Base-by-base conservation (phyloP, 2,888 invertebrate genomes). In the Drosophila ustulata region DNA sequence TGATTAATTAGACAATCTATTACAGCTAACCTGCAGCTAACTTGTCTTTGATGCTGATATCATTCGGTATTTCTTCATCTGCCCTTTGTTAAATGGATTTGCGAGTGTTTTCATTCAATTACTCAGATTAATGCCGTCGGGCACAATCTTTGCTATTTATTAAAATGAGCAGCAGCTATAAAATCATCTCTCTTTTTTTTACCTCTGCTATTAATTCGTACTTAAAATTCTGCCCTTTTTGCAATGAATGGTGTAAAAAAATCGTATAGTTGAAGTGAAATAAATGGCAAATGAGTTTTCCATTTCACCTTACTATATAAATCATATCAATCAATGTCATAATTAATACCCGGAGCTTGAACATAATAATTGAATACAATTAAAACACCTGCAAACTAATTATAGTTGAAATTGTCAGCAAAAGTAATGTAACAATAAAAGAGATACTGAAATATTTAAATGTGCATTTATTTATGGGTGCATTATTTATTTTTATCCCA, bases 301-400 rank as follows among this genome's bases (percentile, higher is more conserved):
- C 53, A 45, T 71, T 45, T 30, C 13, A 46, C 28, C 41, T 32
- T 37, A 34, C 39, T 13, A 11, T 41, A 32, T 18, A 46, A 62
- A 66, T 49, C 51, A 57, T 77, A 49, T 53, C 68, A 53, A 75
- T 78, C 53, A 72, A 63, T 61, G 59, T 37, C 72, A 77, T 47
- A 49, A 57, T 67, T 59, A 77, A 77, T 75, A 46, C 61, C 58
- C 18, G 4, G 7, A 7, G 7, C 3, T 56, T 55, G 34, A 45
- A 65, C 59, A 57, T 28, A 4, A 46, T 57, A 76, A 74, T 76
- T 71, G 43, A 55, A 57, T 66, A 28, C 61, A 57, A 62, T 71
- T 66, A 57, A 68, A 47, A 53, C 46, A 28, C 18, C 23, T 47
- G 49, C 59, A 57, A 62, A 59, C 49, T 45, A 63, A 64, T 77